phyloP scores from a whole-genome alignment of 2,113 vertebrate species.

The Todiramphus chloris region DNA sequence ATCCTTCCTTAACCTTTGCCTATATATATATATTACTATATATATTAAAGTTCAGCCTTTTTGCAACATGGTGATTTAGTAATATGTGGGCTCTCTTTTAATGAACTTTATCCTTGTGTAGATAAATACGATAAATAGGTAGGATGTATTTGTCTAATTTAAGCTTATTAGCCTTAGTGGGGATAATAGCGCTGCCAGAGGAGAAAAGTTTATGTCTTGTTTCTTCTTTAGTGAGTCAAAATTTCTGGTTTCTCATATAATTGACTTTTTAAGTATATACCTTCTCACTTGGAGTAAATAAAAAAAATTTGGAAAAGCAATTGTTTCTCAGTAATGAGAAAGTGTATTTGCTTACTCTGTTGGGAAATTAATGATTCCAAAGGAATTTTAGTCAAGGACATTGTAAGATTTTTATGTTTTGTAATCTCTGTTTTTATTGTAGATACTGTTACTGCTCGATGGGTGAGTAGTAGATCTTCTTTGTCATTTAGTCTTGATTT shows the following conservation, averaged over 20 bases:
- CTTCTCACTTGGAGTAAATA: neutral
- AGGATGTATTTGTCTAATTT: neutral
- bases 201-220: neutral
- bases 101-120: neutral
- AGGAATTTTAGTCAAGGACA: neutral
- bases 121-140: neutral
- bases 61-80: neutral
- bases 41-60: neutral
- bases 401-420: neutral
- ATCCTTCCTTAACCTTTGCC: neutral
- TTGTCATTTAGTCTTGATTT: constrained; percentile 21
- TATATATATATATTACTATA: neutral
- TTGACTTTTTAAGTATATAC: neutral
- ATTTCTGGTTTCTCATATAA: neutral
- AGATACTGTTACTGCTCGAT: constrained; percentile 23
- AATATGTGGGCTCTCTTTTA: fast-evolving
- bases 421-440: constrained; percentile 34
- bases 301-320: neutral
- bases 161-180: neutral
- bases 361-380: neutral
- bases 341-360: neutral
- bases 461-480: constrained; percentile 42
- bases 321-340: neutral
- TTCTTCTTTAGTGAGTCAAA: neutral
- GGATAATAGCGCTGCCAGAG: neutral